Evolutionary conservation across 92 coral and sea anemone genomes (phyloP).

Genomic region (Pocillopora grandis): DNA sequence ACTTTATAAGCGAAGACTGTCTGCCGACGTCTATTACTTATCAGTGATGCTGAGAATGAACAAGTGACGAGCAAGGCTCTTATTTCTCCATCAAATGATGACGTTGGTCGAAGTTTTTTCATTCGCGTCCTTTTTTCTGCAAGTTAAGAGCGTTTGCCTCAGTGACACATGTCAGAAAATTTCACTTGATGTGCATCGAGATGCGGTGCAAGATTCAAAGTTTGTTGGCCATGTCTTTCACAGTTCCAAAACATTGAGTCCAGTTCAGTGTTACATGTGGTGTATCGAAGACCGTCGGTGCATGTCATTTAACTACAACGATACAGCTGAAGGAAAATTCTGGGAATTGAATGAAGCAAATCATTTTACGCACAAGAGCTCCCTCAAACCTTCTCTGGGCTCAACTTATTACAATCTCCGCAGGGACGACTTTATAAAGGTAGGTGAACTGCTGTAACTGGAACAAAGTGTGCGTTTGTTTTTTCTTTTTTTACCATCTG

Average conservation of each 20-base stretch:
- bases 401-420: neutral
- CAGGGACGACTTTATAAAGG: neutral
- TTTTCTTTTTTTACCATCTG: too few species aligned
- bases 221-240: neutral
- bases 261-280: constrained; percentile 3
- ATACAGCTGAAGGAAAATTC: neutral
- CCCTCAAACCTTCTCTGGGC: neutral
- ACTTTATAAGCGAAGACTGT: too few species aligned
- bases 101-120: too few species aligned
- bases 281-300: constrained; percentile 1
- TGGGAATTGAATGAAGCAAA: constrained; percentile 2
- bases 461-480: neutral
- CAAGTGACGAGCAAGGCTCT: too few species aligned
- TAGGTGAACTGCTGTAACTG: too few species aligned
- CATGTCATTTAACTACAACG: constrained; percentile 3
- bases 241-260: neutral
- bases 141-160: neutral
- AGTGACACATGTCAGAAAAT: neutral
- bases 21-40: too few species aligned
- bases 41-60: too few species aligned
- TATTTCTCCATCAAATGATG: too few species aligned
- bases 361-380: neutral
- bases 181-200: neutral
- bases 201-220: constrained; percentile 3
- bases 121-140: neutral